A percentile compares a stretch with the other conserved stretches of the same genome.
Evolutionary conservation across 2,113 vertebrate genomes (phyloP).

Genomic region (Procapra przewalskii): DNA sequence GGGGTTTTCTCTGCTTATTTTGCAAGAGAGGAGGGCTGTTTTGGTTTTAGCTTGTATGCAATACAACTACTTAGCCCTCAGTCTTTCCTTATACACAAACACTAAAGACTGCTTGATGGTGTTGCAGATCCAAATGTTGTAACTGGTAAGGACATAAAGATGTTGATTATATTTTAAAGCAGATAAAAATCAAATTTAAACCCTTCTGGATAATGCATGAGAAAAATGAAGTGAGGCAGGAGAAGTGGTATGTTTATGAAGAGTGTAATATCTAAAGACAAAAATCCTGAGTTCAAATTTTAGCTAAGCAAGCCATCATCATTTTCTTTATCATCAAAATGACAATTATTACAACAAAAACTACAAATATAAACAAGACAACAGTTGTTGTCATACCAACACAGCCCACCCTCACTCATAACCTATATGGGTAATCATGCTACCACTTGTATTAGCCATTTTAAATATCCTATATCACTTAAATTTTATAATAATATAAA

Average conservation of each 20-base stretch:
- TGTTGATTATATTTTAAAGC: conserved; percentile 36
- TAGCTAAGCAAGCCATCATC: background rate
- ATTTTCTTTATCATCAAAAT: background rate
- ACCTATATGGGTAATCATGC: background rate
- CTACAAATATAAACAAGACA: background rate
- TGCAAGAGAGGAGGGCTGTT: background rate
- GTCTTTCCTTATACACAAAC: background rate
- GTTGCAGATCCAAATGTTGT: background rate
- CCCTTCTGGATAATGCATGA: background rate
- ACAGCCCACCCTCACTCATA: background rate
- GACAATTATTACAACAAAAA: background rate
- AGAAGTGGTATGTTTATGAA: background rate
- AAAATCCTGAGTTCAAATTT: background rate
- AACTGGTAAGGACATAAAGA: background rate
- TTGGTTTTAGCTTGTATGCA: background rate
- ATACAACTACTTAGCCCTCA: background rate
- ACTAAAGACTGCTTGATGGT: background rate
- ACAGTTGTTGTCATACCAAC: background rate
- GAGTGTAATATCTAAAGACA: background rate
- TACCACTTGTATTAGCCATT: background rate
- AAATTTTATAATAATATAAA: background rate
- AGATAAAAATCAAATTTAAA: conserved; percentile 2
- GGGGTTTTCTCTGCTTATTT: background rate
- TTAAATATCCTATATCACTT: background rate
- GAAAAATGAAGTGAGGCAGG: background rate